Percentiles rank a stretch among this genome's conserved stretches.
These are phyloP conservation scores for Sebastes hubbsi DNA, from an alignment of 2,797 vertebrate genomes.

Conservation along the genomic window DNA sequence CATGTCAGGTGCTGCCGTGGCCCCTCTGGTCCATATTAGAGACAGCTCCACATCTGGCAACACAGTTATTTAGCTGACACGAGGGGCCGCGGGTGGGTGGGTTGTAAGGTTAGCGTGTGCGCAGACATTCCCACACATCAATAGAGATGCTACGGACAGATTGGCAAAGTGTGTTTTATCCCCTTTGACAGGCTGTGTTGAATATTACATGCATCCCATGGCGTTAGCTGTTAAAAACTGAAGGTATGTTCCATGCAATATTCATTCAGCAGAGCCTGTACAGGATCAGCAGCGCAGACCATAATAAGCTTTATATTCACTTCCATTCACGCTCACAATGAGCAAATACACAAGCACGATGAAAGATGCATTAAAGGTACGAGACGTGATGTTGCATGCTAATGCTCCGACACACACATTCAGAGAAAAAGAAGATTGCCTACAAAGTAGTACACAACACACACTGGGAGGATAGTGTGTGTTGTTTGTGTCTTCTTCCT, in stretches of 20 bases:
- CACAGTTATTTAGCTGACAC: slow-evolving; percentile 29
- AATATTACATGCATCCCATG: slow-evolving; percentile 46
- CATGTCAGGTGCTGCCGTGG: slow-evolving; percentile 25
- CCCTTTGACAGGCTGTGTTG: slow-evolving; percentile 34
- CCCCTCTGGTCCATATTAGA: slow-evolving; percentile 24
- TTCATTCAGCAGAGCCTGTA: slow-evolving; percentile 28
- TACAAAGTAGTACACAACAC: background rate
- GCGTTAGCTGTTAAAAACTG: slow-evolving; percentile 39
- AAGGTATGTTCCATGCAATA: slow-evolving; percentile 48
- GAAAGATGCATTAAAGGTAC: slow-evolving; percentile 35
- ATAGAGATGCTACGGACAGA: slow-evolving; percentile 19
- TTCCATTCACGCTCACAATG: slow-evolving; percentile 18
- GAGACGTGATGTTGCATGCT: slow-evolving; percentile 14
- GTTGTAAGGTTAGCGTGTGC: background rate
- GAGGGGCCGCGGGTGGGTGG: background rate
- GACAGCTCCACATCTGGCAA: slow-evolving; percentile 35
- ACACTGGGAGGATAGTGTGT: slow-evolving; percentile 1
- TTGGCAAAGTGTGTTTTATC: slow-evolving; percentile 24
- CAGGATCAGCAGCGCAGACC: slow-evolving; percentile 14
- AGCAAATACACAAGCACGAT: slow-evolving; percentile 14
- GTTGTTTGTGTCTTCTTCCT: slow-evolving; percentile 22
- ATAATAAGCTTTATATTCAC: slow-evolving; percentile 32
- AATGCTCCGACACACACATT: background rate
- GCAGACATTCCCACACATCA: background rate
- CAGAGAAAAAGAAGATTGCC: background rate